These are phyloP conservation scores for Thymelicus lineola DNA, from an alignment of 2,888 invertebrate genomes.

Conservation along the genomic window DNA sequence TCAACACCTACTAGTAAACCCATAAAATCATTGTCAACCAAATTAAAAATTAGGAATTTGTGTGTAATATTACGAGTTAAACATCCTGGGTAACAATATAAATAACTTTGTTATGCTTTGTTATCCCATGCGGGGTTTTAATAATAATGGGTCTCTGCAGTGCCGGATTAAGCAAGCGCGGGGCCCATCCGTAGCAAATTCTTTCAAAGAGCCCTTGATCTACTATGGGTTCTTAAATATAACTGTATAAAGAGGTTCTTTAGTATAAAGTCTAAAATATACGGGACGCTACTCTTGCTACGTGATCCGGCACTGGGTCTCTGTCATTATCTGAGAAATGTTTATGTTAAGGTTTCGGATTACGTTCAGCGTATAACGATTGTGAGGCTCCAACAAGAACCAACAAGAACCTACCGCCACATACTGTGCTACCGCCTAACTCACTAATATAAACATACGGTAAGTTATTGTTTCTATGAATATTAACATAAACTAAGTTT, in stretches of 20 bases:
- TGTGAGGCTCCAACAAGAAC: slow-evolving; percentile 40
- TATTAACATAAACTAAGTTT: slow-evolving; percentile 22
- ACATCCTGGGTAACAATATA: slow-evolving; percentile 41
- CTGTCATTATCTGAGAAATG: slow-evolving; percentile 36
- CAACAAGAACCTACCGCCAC: slow-evolving; percentile 39
- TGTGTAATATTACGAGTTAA: slow-evolving; percentile 45
- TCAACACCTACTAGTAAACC: slow-evolving; percentile 50
- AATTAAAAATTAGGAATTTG: slow-evolving; percentile 49
- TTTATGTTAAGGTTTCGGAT: slow-evolving; percentile 30
- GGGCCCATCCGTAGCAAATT: no score
- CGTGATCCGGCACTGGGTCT: slow-evolving; percentile 62
- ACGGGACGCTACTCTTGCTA: no score
- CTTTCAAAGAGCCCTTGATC: no score
- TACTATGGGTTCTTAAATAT: no score
- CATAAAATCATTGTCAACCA: no score
- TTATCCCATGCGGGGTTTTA: slow-evolving; percentile 60
- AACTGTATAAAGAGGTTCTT: no score
- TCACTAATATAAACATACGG: slow-evolving; percentile 38
- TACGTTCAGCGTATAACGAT: slow-evolving; percentile 35
- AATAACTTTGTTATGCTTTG: slow-evolving; percentile 48
- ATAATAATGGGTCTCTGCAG: no score
- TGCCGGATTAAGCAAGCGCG: no score
- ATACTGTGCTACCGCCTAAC: slow-evolving; percentile 38
- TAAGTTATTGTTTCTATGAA: slow-evolving; percentile 23
- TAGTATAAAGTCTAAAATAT: no score